Conservation (phyloP, 1,140 invertebrate species). For the Parapsyche elsis region DNA sequence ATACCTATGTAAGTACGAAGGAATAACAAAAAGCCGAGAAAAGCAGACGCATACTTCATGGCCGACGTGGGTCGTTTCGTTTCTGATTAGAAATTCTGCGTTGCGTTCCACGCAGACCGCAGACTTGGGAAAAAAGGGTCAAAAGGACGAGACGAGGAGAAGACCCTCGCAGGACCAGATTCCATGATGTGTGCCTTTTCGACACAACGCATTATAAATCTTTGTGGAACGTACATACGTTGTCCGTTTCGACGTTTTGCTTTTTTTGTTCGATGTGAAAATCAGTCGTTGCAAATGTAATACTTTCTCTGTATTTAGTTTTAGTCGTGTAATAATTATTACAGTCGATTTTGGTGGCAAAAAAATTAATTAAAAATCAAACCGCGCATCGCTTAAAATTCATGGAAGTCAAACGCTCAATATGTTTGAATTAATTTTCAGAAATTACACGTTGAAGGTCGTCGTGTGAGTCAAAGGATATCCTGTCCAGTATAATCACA, state of each 20-base stretch:
- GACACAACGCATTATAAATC: no score
- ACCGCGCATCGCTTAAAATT: neutral
- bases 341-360: no score
- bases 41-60: neutral
- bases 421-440: conserved; percentile 6
- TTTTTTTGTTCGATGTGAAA: no score
- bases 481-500: neutral
- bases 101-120: neutral
- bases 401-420: neutral
- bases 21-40: conserved; percentile 7
- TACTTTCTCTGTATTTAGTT: no score
- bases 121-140: neutral
- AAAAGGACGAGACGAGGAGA: neutral
- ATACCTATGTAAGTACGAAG: neutral
- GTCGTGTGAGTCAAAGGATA: conserved; percentile 1
- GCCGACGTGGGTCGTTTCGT: neutral
- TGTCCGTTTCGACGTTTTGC: no score
- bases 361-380: no score
- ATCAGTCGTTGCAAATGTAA: no score
- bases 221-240: no score
- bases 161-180: conserved; percentile 5
- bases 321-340: no score
- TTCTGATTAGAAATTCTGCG: conserved; percentile 18
- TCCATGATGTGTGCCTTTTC: neutral
- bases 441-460: neutral